Evolutionary conservation across 2,888 invertebrate species (phyloP).

Genomic region (Rotaria magnacalcarata): DNA sequence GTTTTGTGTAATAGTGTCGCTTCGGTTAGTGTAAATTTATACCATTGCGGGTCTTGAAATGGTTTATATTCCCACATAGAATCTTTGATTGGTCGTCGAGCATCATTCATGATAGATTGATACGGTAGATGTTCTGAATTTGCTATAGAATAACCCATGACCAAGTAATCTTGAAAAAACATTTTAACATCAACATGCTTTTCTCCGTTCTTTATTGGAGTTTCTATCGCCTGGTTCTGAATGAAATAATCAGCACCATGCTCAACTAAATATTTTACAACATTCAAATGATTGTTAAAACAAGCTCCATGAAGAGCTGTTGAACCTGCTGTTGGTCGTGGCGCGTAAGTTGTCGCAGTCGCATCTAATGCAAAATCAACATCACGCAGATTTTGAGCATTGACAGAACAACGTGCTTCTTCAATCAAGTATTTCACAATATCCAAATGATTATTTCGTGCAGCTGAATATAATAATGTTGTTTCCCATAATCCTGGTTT

Average conservation of each 20-base stretch:
- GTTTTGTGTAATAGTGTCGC: neutral
- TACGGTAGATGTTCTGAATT: neutral
- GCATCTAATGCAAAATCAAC: neutral
- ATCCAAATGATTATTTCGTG: neutral
- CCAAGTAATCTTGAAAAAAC: neutral
- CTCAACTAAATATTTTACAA: neutral
- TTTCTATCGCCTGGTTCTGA: neutral
- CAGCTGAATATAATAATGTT: constrained; percentile 23
- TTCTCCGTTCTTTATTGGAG: neutral
- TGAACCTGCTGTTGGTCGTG: neutral
- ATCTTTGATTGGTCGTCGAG: neutral
- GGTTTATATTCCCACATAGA: constrained; percentile 35
- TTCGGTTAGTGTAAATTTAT: neutral
- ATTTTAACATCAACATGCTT: neutral
- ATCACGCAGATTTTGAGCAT: constrained; percentile 27
- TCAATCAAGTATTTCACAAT: constrained; percentile 31
- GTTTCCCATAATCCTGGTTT: constrained; percentile 6
- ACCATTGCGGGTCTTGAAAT: constrained; percentile 25
- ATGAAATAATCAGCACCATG: constrained; percentile 33
- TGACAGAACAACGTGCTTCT: constrained; percentile 2
- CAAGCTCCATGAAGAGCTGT: constrained; percentile 25
- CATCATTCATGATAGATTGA: neutral
- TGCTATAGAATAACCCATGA: neutral
- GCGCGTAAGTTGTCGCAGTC: neutral
- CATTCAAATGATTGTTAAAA: neutral